Percentiles rank a stretch among this genome's conserved stretches.
phyloP scores from a whole-genome alignment of 2,113 vertebrate species.

The Ageneiosus marmoratus region DNA sequence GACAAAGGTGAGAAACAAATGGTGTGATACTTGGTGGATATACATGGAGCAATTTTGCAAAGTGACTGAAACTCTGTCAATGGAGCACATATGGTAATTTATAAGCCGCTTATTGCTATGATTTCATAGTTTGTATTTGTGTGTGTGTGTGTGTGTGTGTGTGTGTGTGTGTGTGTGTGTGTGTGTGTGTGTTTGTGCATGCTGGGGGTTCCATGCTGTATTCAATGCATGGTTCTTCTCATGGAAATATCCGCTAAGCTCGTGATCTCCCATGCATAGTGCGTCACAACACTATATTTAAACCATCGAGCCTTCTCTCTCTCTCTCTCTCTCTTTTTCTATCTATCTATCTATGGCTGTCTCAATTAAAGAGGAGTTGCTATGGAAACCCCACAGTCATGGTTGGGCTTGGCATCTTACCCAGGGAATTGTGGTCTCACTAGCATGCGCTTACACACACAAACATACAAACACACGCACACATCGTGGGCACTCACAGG shows the following conservation, averaged over 20 bases:
- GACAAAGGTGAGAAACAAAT: neutral
- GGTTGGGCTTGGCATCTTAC: slow-evolving; percentile 37
- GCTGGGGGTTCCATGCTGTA: neutral
- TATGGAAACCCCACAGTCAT: slow-evolving; percentile 61
- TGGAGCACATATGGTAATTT: slow-evolving; percentile 4
- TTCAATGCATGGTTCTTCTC: neutral
- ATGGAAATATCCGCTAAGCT: slow-evolving; percentile 11
- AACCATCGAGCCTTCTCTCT: slow-evolving; percentile 29
- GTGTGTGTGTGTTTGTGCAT: neutral
- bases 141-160: no score
- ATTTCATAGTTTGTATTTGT: no score
- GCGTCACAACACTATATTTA: slow-evolving; percentile 56
- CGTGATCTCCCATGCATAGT: slow-evolving; percentile 32
- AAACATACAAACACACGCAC: neutral
- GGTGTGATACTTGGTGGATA: neutral
- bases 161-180: neutral
- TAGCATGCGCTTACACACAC: slow-evolving; percentile 23
- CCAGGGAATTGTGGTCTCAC: slow-evolving; percentile 35
- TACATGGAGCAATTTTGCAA: neutral
- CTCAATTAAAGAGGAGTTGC: slow-evolving; percentile 64
- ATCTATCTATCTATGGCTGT: slow-evolving; percentile 38
- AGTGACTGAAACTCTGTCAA: slow-evolving; percentile 4
- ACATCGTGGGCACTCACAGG: neutral
- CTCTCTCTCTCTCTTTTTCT: slow-evolving; percentile 20
- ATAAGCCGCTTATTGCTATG: neutral